Evolutionary conservation across 1,140 invertebrate species (phyloP).

Genomic region (Drosophila gunungcola): DNA sequence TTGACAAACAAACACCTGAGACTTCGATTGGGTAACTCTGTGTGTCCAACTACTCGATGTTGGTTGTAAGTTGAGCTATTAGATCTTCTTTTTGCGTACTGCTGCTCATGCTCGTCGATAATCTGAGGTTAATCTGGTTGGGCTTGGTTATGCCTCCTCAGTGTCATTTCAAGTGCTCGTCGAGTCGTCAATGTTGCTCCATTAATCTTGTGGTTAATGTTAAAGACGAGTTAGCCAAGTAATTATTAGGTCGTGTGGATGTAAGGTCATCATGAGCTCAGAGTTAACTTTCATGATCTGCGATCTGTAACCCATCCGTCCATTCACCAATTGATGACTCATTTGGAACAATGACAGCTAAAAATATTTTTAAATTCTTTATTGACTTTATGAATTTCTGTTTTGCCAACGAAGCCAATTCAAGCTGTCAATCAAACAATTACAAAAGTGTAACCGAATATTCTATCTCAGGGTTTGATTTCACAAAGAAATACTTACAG

Average conservation of each 20-base stretch:
- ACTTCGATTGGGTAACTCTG: constrained; percentile 29
- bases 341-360: constrained; percentile 25
- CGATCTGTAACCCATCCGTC: constrained; percentile 1
- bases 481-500: constrained; percentile 27
- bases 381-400: constrained; percentile 43
- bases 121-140: constrained; percentile 45
- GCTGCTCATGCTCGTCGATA: constrained; percentile 35
- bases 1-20: constrained; percentile 44
- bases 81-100: constrained; percentile 31
- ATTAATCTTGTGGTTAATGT: constrained; percentile 59
- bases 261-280: neutral
- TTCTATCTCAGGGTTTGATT: constrained; percentile 31
- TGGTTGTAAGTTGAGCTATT: constrained; percentile 25
- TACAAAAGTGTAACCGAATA: constrained; percentile 45
- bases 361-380: constrained; percentile 17
- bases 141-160: constrained; percentile 32
- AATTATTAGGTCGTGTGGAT: neutral
- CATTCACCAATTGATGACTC: constrained; percentile 31
- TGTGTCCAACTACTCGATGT: constrained; percentile 16
- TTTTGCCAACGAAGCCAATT: constrained; percentile 43
- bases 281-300: neutral
- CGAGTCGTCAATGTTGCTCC: constrained; percentile 28
- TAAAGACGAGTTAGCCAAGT: constrained; percentile 3
- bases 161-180: constrained; percentile 46
- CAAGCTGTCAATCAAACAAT: constrained; percentile 58